Conservation (phyloP, 2,888 invertebrate species). For the Apamea sordens region DNA sequence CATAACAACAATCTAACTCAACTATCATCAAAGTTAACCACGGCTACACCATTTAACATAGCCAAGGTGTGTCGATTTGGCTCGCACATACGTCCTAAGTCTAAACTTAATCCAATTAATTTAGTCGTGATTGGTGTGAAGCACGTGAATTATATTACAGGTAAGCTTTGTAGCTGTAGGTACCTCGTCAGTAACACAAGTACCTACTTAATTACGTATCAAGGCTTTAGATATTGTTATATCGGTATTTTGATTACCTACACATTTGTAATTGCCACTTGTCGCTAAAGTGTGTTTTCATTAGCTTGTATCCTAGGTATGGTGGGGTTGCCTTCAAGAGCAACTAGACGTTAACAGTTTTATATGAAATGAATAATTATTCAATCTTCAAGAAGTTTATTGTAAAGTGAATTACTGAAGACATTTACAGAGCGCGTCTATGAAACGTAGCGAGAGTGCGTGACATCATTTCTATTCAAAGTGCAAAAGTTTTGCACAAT, state of each 20-base stretch:
- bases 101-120: conserved; percentile 3
- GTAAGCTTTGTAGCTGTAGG: background rate
- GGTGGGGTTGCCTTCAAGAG: background rate
- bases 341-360: background rate
- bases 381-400: background rate
- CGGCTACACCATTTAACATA: background rate
- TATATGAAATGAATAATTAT: background rate
- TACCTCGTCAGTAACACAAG: conserved; percentile 2
- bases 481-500: background rate
- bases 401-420: background rate
- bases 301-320: conserved; percentile 12
- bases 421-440: background rate
- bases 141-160: background rate
- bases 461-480: conserved; percentile 3
- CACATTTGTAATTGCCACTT: conserved; percentile 44
- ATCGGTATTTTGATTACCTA: conserved; percentile 18
- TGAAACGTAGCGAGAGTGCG: background rate
- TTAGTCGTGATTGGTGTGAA: conserved; percentile 7
- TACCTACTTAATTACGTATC: background rate
- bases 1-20: background rate
- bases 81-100: conserved; percentile 1
- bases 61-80: conserved; percentile 10
- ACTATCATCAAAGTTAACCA: background rate
- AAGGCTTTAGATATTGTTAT: conserved; percentile 14
- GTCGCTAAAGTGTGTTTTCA: conserved; percentile 7